Conservation (phyloP, 2,113 vertebrate genomes). For the Acanthisitta chloris region DNA sequence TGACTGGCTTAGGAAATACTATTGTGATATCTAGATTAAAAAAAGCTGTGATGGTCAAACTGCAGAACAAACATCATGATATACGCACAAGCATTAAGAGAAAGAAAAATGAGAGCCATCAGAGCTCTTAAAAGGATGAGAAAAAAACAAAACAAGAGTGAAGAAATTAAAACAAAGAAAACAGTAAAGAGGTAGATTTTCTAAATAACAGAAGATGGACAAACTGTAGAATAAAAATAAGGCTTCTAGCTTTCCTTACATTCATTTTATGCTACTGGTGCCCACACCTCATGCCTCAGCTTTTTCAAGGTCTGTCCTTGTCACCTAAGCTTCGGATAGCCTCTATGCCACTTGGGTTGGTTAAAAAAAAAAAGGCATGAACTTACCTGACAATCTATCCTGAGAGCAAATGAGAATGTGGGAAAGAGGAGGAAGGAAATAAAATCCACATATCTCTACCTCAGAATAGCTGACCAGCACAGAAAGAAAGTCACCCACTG, state of each 20-base stretch:
- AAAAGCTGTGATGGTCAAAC: background rate
- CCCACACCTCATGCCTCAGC: background rate
- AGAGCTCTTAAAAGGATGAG: background rate
- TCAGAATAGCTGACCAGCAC: background rate
- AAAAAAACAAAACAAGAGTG: background rate
- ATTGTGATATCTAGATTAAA: background rate
- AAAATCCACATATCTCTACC: background rate
- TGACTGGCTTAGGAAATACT: background rate
- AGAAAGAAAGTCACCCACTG: conserved; percentile 12
- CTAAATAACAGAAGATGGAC: background rate
- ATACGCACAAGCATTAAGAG: background rate
- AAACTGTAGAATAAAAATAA: background rate
- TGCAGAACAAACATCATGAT: background rate
- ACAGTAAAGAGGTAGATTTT: background rate
- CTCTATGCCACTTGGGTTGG: background rate
- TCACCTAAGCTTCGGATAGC: background rate
- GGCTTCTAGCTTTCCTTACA: background rate
- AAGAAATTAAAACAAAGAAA: background rate
- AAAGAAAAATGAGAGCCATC: background rate
- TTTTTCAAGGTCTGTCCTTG: background rate
- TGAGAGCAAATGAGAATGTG: background rate
- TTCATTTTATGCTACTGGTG: background rate
- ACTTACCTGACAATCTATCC: background rate
- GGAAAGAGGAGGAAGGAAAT: background rate
- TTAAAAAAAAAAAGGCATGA: background rate